These are phyloP conservation scores for Peromyscus polionotus DNA, from an alignment of 2,113 vertebrate genomes.

Conservation along the genomic window DNA sequence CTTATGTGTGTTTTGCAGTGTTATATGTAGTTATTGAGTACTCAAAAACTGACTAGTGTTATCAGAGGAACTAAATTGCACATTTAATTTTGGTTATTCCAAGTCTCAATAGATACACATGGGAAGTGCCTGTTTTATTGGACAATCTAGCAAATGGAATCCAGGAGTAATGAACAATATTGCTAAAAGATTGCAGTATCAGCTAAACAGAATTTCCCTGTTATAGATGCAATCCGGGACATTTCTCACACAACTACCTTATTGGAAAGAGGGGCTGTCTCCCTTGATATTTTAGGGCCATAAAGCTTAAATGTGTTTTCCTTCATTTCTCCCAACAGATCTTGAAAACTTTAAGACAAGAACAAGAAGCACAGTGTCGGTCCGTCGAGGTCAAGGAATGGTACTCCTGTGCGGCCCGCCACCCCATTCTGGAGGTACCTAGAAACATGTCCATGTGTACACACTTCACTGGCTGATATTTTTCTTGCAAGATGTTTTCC, in stretches of 20 bases:
- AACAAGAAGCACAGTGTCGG: conserved; percentile 94
- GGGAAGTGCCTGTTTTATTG: background rate
- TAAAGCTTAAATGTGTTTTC: background rate
- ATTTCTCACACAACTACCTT: background rate
- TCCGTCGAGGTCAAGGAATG: conserved; percentile 97
- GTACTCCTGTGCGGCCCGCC: conserved; percentile 97
- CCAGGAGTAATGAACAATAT: background rate
- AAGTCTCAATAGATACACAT: background rate
- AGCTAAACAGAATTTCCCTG: background rate
- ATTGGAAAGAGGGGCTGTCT: background rate
- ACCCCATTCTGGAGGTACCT: conserved; percentile 95
- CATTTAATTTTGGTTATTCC: background rate
- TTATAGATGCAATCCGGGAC: background rate
- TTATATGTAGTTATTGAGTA: background rate
- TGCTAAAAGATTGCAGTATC: background rate
- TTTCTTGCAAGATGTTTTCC: background rate
- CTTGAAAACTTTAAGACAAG: conserved; percentile 97
- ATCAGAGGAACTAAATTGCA: background rate
- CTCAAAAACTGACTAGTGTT: background rate
- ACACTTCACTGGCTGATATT: background rate
- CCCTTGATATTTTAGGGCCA: background rate
- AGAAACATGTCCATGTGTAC: background rate
- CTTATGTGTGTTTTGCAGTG: background rate
- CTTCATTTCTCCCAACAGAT: conserved; percentile 88
- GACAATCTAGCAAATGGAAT: background rate